Evolutionary conservation across 2,888 invertebrate genomes (phyloP).

Genomic region (Hartigia nigra): DNA sequence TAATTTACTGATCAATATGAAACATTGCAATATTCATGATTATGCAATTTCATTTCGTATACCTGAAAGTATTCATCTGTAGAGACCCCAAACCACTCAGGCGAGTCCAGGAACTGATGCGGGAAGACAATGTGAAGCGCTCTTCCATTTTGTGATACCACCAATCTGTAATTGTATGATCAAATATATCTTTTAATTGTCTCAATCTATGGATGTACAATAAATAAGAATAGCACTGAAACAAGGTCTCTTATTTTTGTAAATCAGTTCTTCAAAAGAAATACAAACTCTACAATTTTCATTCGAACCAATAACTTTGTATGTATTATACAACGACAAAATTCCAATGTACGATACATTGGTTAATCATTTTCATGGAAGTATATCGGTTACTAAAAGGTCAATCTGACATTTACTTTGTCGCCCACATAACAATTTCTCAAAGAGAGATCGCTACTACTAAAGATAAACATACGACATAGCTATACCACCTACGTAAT

Average conservation of each 20-base stretch:
- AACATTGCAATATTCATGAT: background rate
- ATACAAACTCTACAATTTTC: background rate
- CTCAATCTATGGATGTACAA: background rate
- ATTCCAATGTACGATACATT: background rate
- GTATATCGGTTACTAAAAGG: background rate
- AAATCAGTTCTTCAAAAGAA: background rate
- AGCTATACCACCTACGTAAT: too few species aligned
- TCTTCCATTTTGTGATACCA: conserved; percentile 86
- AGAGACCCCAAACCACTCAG: conserved; percentile 90
- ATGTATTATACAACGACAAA: background rate
- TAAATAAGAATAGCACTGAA: background rate
- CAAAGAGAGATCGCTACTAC: too few species aligned
- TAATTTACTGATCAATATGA: background rate
- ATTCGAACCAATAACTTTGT: background rate
- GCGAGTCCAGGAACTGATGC: conserved; percentile 89
- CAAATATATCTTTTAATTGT: background rate
- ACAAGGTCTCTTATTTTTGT: too few species aligned
- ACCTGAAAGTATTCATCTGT: conserved; percentile 90
- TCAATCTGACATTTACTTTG: background rate
- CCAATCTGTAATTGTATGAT: conserved; percentile 71
- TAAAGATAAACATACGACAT: too few species aligned
- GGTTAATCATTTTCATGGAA: background rate
- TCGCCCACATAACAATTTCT: background rate
- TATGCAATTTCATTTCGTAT: conserved; percentile 29
- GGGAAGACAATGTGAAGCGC: conserved; percentile 88